phyloP scores from a whole-genome alignment of 2,797 vertebrate genomes.

The Oreonectes daqikongensis region DNA sequence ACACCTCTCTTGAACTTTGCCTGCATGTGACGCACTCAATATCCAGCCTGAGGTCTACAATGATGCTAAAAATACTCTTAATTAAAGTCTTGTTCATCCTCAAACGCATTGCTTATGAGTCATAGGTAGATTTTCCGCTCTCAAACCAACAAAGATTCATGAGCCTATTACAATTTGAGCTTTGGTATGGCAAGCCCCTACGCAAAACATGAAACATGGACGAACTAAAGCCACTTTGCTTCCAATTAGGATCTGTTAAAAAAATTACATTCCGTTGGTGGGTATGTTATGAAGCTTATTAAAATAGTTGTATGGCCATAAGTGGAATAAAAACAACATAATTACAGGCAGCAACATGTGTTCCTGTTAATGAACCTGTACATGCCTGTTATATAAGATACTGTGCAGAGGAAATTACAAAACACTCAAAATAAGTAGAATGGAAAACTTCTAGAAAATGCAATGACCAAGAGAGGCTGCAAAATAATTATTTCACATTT shows the following conservation, averaged over 20 bases:
- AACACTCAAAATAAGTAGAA: no score
- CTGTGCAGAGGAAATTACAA: no score
- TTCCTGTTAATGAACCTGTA: no score
- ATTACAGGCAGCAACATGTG: no score
- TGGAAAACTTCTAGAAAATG: no score
- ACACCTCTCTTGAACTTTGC: conserved; percentile 22
- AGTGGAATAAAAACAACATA: no score
- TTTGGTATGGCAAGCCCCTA: no score
- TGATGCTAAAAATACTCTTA: conserved; percentile 42
- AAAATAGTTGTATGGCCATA: no score
- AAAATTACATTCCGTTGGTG: background rate
- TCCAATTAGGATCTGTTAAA: conserved; percentile 16
- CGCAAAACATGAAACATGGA: background rate
- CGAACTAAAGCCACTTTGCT: conserved; percentile 27
- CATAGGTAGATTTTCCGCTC: background rate
- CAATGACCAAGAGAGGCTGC: no score
- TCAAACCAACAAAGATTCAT: conserved; percentile 18
- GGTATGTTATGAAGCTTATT: no score
- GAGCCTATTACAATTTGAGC: conserved; percentile 3
- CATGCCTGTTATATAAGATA: no score
- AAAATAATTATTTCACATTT: background rate
- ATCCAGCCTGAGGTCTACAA: conserved; percentile 20
- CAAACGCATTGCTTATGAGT: conserved; percentile 8
- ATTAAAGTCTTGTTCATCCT: conserved; percentile 16
- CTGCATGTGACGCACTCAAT: conserved; percentile 21